Base-by-base conservation (phyloP, 2,888 invertebrate genomes). In the Chloromyia formosa region DNA sequence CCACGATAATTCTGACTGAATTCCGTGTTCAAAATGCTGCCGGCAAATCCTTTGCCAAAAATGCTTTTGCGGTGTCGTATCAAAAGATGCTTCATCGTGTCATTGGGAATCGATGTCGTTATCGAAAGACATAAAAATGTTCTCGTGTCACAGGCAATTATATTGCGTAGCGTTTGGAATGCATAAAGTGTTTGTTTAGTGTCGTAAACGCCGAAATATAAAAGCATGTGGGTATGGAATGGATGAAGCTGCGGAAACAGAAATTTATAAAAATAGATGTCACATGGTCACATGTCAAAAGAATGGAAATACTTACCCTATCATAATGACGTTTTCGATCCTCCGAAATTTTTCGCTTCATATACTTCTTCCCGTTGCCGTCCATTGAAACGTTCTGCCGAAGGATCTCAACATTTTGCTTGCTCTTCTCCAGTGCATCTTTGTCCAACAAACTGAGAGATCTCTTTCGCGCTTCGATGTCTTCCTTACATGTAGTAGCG, bases 131-230 rank as follows among this genome's bases (percentile, higher is more conserved):
- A 92, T 5, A 94, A 88, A 80, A 93, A 91, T 77, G 92, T 88
- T 75, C 92, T 87, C 0, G 93, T 91, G 81, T 93, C 92, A 20
- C 85, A 83, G 53, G 91, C 88, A 58, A 94, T 87, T 77, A 93
- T 90, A 80, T 91, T 91, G 76, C 91, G 89, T n/a, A 94, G 83
- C 0, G 92, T 92, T 76, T 90, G 89, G 77, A 95, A 86, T 7
- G 93, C 92, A 81, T 94, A 94, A 0, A 93, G 85, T 0, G 85
- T 90, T 80, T 92, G 89, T 75, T 90, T 88, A 0, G 92, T 91
- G 82, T 95, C 94, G 80, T 93, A 94, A 18, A 92, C 90, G 77
- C 92, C 92, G 79, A 91, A 90, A 82, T 95, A 95, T 1, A 96
- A 86, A 56, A 95, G 87, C 86, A 96, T 89, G 82, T 95, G 95